Base-by-base conservation (phyloP, 2,797 vertebrate genomes). In the Premnoplex brunnescens region DNA sequence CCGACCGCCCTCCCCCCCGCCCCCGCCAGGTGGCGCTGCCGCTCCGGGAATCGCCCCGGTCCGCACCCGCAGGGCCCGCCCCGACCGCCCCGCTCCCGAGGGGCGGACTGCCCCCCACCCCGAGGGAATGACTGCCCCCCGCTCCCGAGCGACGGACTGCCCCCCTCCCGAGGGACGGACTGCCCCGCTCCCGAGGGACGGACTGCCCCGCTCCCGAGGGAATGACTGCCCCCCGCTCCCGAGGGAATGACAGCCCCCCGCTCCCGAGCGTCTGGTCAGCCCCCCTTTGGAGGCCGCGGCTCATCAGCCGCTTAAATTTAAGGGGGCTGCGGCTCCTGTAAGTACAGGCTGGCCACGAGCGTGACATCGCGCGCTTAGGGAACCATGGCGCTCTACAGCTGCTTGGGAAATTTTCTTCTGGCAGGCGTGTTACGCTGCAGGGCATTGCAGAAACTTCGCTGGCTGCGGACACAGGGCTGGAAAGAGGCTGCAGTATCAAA, bases 381-480 rank as follows among this genome's bases (percentile, higher is more conserved):
- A 71, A 7, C 17, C 39, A 5, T 7, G n/a, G 22, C 7, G 18
- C 48, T 28, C 16, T 12, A 3, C 32, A 27, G 41, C 19, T 34
- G 3, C 30, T 13, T 7, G 41, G 52, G 20, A 5, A 5, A 3
- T 56, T 27, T 76, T 46, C 10, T 39, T 3, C 27, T 36, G 14
- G 6, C 5, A 22, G 17, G 5, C 20, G 8, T 14, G 7, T n/a
- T 4, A 23, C 2, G 4, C 18, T 28, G 27, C 27, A 2, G 12
- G 28, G 32, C 2, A 2, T 3, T 34, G 24, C 26, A 20, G 36
- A 26, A 81, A 9, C 10, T 23, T 64, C 2, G 4, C 5, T 8
- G 27, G 11, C 19, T 1, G 2, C 32, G 46, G 5, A 12, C 0
- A 0, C 3, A 30, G 10, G 20, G 18, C 36, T 60, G 9, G 22